phyloP scores from a whole-genome alignment of 2,797 vertebrate genomes.

The Poecilia velifera region DNA sequence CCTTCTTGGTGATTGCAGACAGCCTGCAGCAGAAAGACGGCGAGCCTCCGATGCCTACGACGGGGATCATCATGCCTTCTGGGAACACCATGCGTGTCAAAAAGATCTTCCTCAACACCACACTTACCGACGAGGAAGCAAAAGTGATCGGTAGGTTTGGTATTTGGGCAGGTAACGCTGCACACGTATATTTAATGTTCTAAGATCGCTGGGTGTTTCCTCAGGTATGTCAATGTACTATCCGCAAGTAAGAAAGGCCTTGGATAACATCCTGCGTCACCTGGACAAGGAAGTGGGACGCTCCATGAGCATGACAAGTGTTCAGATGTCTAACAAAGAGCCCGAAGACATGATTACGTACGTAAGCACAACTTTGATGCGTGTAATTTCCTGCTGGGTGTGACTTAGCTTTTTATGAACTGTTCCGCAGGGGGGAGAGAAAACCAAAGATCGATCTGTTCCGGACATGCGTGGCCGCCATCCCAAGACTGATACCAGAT shows the following conservation, averaged over 20 bases:
- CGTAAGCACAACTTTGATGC: constrained; percentile 56
- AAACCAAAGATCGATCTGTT: constrained; percentile 99
- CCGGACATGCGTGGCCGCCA: constrained; percentile 97
- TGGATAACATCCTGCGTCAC: constrained; percentile 96
- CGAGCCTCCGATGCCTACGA: constrained; percentile 98
- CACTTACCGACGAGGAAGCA: constrained; percentile 97
- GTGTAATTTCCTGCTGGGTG: background rate
- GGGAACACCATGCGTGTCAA: constrained; percentile 99
- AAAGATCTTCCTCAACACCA: constrained; percentile 99
- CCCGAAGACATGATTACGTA: constrained; percentile 99
- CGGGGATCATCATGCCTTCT: constrained; percentile 95
- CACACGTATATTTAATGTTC: background rate
- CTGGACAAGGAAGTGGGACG: constrained; percentile 99
- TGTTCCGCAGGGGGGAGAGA: constrained; percentile 89
- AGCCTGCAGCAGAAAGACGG: constrained; percentile 98
- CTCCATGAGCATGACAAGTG: constrained; percentile 98
- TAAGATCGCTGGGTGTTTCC: constrained; percentile 27
- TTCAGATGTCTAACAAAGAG: constrained; percentile 99
- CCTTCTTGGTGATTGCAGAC: constrained; percentile 98
- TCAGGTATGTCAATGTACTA: constrained; percentile 98
- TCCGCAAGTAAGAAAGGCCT: constrained; percentile 96
- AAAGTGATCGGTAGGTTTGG: constrained; percentile 93
- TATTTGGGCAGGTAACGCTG: background rate
- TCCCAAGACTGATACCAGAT: constrained; percentile 96
- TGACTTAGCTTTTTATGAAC: constrained; percentile 19